These are phyloP conservation scores for Lasioglossum oenotherae DNA, from an alignment of 2,888 invertebrate species.

Conservation along the genomic window DNA sequence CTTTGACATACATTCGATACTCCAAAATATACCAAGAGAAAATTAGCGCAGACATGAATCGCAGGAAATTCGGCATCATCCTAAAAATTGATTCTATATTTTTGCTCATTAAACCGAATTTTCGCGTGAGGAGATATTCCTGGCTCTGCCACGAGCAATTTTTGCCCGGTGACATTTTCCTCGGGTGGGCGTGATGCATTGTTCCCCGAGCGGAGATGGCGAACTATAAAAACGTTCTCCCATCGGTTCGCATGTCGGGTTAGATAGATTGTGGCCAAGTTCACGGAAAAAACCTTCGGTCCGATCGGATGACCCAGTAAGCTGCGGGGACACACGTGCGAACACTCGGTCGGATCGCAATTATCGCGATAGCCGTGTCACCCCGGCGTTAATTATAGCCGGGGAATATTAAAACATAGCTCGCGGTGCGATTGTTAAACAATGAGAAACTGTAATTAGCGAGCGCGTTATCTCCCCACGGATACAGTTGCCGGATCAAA, in stretches of 20 bases:
- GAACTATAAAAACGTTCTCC: not conserved
- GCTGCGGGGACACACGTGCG: not conserved
- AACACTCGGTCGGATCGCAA: not conserved
- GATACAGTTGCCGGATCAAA: not conserved
- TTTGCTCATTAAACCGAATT: too few species aligned
- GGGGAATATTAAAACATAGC: slow-evolving; percentile 21
- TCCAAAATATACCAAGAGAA: too few species aligned
- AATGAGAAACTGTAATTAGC: slow-evolving; percentile 30
- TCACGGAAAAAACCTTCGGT: not conserved
- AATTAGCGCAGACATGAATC: too few species aligned
- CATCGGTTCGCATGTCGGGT: not conserved
- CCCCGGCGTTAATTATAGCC: slow-evolving; percentile 15
- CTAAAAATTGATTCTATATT: too few species aligned
- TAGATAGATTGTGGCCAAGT: not conserved
- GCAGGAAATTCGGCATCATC: too few species aligned
- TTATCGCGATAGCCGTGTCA: slow-evolving; percentile 7
- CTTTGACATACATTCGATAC: too few species aligned
- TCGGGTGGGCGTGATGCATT: not conserved
- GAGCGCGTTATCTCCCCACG: not conserved
- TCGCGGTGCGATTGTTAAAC: slow-evolving; percentile 11
- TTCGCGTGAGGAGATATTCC: too few species aligned
- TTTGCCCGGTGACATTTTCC: not conserved
- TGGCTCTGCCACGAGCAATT: not conserved
- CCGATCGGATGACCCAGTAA: slow-evolving; percentile 8
- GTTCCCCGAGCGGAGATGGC: not conserved